A percentile compares a stretch with the other conserved stretches of the same genome.
These are phyloP conservation scores for Emydoidea blandingii DNA, from an alignment of 2,797 vertebrate genomes.

Conservation along the genomic window DNA sequence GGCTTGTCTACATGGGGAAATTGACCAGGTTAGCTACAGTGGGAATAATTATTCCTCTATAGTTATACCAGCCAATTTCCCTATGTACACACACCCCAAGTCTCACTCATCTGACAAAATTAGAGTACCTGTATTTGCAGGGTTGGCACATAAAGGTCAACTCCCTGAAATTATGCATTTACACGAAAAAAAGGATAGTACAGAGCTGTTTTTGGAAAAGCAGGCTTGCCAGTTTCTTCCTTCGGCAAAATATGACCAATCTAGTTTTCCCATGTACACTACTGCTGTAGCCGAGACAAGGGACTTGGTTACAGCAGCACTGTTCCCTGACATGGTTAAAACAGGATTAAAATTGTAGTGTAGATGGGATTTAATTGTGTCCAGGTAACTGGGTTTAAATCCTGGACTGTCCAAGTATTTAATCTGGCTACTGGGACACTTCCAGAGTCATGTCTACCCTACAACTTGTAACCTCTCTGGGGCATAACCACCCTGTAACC, in stretches of 20 bases:
- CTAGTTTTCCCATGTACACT: not conserved
- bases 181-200: not conserved
- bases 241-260: not conserved
- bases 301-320: not conserved
- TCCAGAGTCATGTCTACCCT: not conserved
- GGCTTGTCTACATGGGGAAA: not conserved
- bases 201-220: not conserved
- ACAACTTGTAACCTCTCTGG: not conserved
- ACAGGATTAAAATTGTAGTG: not conserved
- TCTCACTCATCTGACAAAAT: not conserved
- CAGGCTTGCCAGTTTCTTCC: not conserved
- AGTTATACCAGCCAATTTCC: not conserved
- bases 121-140: not conserved
- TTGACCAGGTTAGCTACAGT: not conserved
- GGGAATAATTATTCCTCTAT: not conserved
- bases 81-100: not conserved
- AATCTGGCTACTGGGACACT: not conserved
- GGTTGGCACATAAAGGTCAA: not conserved
- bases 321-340: not conserved
- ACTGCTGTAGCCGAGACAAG: not conserved
- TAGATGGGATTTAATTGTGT: not conserved
- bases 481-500: not conserved
- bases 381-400: not conserved
- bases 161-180: not conserved
- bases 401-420: not conserved